phyloP scores from a whole-genome alignment of 2,113 vertebrate genomes.

The Scalopus aquaticus region DNA sequence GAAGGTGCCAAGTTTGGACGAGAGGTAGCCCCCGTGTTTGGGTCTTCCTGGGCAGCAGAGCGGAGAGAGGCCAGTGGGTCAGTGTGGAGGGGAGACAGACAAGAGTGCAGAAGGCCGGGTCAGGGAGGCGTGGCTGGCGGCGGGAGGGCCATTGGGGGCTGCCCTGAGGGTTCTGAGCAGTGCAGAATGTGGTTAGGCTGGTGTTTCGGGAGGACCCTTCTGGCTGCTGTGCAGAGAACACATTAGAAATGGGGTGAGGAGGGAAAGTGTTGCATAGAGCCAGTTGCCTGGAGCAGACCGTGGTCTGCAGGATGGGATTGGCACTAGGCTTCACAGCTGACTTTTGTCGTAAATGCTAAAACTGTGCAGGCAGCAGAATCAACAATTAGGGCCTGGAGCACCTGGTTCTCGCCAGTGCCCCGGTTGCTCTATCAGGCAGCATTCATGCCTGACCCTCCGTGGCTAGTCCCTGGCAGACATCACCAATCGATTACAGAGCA shows the following conservation, averaged over 20 bases:
- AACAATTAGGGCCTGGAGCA: neutral
- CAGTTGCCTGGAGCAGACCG: neutral
- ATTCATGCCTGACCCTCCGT: fast-evolving
- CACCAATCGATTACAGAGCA: fast-evolving
- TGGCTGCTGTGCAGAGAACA: neutral
- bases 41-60: neutral
- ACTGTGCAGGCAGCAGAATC: neutral
- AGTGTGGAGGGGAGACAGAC: neutral
- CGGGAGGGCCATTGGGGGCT: fast-evolving
- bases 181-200: neutral
- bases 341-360: neutral
- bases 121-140: fast-evolving
- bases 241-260: neutral
- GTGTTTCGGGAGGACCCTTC: neutral
- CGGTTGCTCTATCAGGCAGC: fast-evolving
- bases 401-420: fast-evolving
- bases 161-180: fast-evolving
- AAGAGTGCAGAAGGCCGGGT: neutral
- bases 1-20: neutral
- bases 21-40: neutral
- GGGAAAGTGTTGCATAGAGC: too few relatives aligned
- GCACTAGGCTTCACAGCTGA: too few relatives aligned
- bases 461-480: neutral
- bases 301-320: fast-evolving
- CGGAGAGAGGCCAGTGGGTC: fast-evolving